Percentiles rank a stretch among this genome's conserved stretches.
These are phyloP conservation scores for Eulemur mongoz DNA, from an alignment of 2,797 vertebrate species.

Conservation along the genomic window DNA sequence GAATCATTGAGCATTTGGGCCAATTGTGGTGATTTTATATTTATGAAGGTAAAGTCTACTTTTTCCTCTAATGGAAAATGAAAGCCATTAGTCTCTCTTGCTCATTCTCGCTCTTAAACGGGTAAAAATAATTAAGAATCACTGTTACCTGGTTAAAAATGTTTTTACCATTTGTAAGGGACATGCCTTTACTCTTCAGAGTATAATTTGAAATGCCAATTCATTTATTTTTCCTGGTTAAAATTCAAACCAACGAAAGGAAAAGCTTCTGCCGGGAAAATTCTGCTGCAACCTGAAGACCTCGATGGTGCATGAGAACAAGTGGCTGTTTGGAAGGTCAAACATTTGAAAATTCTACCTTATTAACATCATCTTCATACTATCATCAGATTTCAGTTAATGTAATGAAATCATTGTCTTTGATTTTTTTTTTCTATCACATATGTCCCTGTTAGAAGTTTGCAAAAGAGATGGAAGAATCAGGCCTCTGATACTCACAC, in stretches of 20 bases:
- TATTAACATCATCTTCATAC: neutral
- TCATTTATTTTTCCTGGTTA: slow-evolving; percentile 36
- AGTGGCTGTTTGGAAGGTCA: neutral
- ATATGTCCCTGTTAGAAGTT: neutral
- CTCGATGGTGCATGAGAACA: fast-evolving
- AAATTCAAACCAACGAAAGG: neutral
- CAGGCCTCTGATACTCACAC: neutral
- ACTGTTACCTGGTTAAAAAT: slow-evolving; percentile 35
- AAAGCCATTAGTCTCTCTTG: neutral
- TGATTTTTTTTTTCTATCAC: neutral
- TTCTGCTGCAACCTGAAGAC: neutral
- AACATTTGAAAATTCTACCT: neutral
- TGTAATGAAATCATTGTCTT: neutral
- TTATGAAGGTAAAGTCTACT: neutral
- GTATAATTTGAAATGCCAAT: slow-evolving; percentile 37
- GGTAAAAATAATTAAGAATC: slow-evolving; percentile 1
- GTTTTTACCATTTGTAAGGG: slow-evolving; percentile 48
- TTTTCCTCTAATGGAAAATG: slow-evolving; percentile 7
- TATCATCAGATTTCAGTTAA: neutral
- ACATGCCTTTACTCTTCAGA: neutral
- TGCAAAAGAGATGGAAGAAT: neutral
- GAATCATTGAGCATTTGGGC: neutral
- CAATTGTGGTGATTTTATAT: neutral
- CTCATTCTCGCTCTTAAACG: neutral
- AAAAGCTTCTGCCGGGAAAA: neutral